Evolutionary conservation across 1,140 invertebrate species (phyloP).

Genomic region (Scaptomyza pallida): DNA sequence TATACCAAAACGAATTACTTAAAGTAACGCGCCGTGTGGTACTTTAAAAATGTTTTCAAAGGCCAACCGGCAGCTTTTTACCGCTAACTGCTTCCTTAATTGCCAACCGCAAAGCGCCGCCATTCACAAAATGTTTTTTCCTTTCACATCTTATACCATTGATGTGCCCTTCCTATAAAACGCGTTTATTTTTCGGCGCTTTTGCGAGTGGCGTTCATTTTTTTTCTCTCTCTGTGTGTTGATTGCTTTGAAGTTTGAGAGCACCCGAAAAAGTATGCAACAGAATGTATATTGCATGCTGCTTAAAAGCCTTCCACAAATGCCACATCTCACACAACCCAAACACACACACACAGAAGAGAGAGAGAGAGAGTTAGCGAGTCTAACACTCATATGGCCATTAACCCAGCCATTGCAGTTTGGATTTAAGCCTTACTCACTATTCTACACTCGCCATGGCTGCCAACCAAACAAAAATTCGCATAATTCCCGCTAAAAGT

Average conservation of each 20-base stretch:
- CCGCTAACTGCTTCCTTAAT: constrained; percentile 3
- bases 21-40: background rate
- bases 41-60: background rate
- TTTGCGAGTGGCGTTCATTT: constrained; percentile 35
- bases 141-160: constrained; percentile 5
- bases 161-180: constrained; percentile 5
- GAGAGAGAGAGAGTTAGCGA: too few species aligned
- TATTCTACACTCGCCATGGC: constrained; percentile 47
- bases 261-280: constrained; percentile 45
- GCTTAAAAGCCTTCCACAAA: constrained; percentile 59
- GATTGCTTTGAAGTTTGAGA: constrained; percentile 67
- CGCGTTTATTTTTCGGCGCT: constrained; percentile 35
- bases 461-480: constrained; percentile 71
- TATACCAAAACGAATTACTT: background rate
- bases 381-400: constrained; percentile 41
- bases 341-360: constrained; percentile 36
- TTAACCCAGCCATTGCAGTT: constrained; percentile 59
- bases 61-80: background rate
- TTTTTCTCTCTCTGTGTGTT: constrained; percentile 46
- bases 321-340: constrained; percentile 40
- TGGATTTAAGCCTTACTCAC: constrained; percentile 47
- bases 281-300: constrained; percentile 45
- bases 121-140: background rate
- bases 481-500: constrained; percentile 77
- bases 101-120: background rate